Evolutionary conservation across 2,113 vertebrate genomes (phyloP), one percentile per base, ranked within the genome.

Genomic region (Hippocampus barbouri): DNA sequence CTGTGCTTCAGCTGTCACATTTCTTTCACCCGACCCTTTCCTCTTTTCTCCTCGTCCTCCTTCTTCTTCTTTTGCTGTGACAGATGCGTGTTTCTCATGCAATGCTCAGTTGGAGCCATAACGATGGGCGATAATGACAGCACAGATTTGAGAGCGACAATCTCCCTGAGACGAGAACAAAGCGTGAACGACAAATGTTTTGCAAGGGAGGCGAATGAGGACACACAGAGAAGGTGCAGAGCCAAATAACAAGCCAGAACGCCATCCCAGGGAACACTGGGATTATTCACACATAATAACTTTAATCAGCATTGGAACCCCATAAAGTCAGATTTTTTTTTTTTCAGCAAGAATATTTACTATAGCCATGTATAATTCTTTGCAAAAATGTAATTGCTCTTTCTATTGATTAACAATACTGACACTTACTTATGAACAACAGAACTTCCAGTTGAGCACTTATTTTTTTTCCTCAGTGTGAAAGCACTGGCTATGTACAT

Each of bases 401-500:
- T 83, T 89, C 90, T 92, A 91, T 91, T 87, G 88, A 90, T 90
- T 90, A 91, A 90, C 90, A 91, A 90, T 91, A 90, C 89, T 77
- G 85, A 92, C 91, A 92, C 85, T 85, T 89, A 89, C 79, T 88
- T 89, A 92, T 89, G 88, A 91, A 92, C 90, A 91, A 90, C 87
- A 86, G 76, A 85, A 84, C 71, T 86, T 89, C 79, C 86, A 87
- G 88, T 87, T 86, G 81, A 91, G 88, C 88, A 89, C 87, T 90
- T 91, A 77, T 85, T 87, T 66, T 66, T 66, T 66, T 66, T 49
- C 11, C 16, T 91, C 87, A 80, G 87, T 90, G 88, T 91, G 90
- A 91, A 91, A 89, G 89, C 91, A 92, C 89, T 89, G 87, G 83
- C 88, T 92, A 92, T 92, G 85, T 91, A 93, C 91, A 91, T 89